Evolutionary conservation across 2,888 invertebrate species (phyloP), one percentile per base, ranked within the genome.

Genomic region (Orthonevra nobilis): DNA sequence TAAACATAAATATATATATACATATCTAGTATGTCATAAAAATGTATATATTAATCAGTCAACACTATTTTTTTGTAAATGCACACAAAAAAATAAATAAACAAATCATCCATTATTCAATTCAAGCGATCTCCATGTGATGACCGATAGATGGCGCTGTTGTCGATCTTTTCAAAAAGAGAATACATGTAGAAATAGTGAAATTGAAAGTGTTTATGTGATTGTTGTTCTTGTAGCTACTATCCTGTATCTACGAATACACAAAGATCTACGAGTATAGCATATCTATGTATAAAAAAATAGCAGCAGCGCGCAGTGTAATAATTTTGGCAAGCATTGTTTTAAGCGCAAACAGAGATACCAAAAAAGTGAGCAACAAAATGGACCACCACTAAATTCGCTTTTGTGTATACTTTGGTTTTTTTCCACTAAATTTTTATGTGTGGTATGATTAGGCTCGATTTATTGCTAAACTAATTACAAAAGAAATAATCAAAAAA

Each of bases 111-210:
- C 73, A 68, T 79, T 73, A 79, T 79, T 79, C 79, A 79, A 66
- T 73, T 72, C 61, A 73, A 79, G 79, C 66, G 73, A 66, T 73
- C 73, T 79, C 79, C 79, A 73, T 79, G 73, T 79, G 73, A 79
- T 73, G 79, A 66, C 79, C 79, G 61, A 79, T 79, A 79, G 79
- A 79, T 79, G 79, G 73, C 66, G 68, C 73, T 79, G 79, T 79
- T 73, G 66, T 72, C 61, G 68, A 73, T 73, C 79, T 79, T n/a
- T 79, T 72, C 52, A 72, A 77, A n/a, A 77, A 77, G 77, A 77
- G 60, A 77, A 77, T 60, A 70, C 44, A 77, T 50, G 58, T 50
- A 64, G 52, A 60, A 61, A 73, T 20, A 68, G 52, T 75, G 70
- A 70, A 44, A 70, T 63, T 75, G 63, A 36, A n/a, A n/a, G n/a